Conservation (phyloP, 2,888 invertebrate species). For the Synanthedon vespiformis region DNA sequence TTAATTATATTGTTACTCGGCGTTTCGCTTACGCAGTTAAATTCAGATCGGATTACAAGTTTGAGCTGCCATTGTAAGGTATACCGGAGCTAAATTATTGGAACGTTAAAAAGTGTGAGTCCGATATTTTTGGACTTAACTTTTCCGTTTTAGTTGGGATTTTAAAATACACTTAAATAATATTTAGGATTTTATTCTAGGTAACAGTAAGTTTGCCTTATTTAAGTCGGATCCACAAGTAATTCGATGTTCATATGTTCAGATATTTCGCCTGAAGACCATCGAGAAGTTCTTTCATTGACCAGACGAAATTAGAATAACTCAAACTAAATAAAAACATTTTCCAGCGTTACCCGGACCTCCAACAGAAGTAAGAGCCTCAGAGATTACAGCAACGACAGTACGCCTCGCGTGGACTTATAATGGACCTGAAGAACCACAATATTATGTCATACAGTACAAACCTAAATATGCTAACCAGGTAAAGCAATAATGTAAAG, state of each 20-base stretch:
- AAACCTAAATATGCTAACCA: constrained; percentile 93
- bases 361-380: constrained; percentile 89
- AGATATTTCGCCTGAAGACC: too few species aligned
- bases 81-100: not conserved
- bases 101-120: too few species aligned
- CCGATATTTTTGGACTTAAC: too few species aligned
- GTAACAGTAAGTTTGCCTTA: too few species aligned
- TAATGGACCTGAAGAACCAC: constrained; percentile 88
- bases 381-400: constrained; percentile 93
- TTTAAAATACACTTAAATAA: too few species aligned
- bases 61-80: constrained; percentile 1
- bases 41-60: constrained; percentile 24
- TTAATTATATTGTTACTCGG: constrained; percentile 61
- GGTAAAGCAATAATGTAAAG: constrained; percentile 29
- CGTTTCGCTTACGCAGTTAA: constrained; percentile 21
- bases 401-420: constrained; percentile 95
- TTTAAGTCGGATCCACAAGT: too few species aligned
- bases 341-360: constrained; percentile 87
- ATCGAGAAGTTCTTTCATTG: too few species aligned
- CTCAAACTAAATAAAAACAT: not conserved
- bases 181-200: too few species aligned
- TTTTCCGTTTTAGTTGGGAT: too few species aligned
- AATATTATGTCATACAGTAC: constrained; percentile 96
- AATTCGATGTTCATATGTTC: too few species aligned
- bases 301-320: not conserved